A percentile compares a stretch with the other conserved stretches of the same genome.
Conservation (phyloP, 1,140 invertebrate genomes). For the Anoplolepis gracilipes region DNA sequence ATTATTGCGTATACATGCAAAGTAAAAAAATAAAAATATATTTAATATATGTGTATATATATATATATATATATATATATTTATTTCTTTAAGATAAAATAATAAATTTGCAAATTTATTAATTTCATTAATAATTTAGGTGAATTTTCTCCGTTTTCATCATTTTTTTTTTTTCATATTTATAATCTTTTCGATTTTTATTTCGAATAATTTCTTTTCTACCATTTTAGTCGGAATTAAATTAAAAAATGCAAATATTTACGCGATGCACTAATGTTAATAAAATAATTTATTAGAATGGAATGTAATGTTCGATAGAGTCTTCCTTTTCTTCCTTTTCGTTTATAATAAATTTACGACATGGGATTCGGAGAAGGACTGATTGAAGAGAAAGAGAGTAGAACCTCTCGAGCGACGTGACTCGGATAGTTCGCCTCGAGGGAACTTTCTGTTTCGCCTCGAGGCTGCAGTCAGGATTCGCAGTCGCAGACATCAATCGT, state of each 20-base stretch:
- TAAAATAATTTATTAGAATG: constrained; percentile 16
- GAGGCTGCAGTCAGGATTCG: constrained; percentile 6
- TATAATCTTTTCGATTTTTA: neutral
- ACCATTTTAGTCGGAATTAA: neutral
- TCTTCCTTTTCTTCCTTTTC: constrained; percentile 1
- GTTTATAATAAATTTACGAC: constrained; percentile 35
- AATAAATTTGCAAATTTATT: neutral
- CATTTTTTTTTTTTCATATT: neutral
- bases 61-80: too few relatives aligned
- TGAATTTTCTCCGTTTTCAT: neutral
- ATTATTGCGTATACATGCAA: neutral
- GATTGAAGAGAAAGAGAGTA: constrained; percentile 4
- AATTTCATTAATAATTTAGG: neutral
- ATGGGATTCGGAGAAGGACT: constrained; percentile 11
- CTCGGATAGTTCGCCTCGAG: constrained; percentile 5
- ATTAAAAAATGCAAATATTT: neutral
- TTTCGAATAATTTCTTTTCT: neutral
- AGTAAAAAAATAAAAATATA: neutral
- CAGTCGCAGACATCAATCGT: constrained; percentile 35
- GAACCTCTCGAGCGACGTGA: neutral
- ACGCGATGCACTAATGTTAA: neutral
- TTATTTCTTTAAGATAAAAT: neutral
- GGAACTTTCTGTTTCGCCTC: constrained; percentile 49
- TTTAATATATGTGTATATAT: too few relatives aligned
- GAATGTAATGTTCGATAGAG: neutral